Base-by-base conservation (phyloP, 2,113 vertebrate species). In the Montifringilla adamsi region DNA sequence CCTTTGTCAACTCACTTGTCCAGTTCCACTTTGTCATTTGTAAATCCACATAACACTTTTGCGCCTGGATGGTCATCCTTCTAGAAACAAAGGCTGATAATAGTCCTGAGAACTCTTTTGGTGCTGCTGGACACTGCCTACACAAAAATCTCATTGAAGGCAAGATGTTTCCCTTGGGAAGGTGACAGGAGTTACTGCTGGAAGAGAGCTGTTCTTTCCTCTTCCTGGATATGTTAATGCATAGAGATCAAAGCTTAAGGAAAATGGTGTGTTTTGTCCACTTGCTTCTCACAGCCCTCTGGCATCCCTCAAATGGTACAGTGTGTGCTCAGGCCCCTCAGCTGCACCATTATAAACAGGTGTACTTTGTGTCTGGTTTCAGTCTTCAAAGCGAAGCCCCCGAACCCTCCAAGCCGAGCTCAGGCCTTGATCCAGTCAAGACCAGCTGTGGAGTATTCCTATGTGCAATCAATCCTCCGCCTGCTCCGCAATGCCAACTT, bases 301-400 rank as follows among this genome's bases (percentile, higher is more conserved):
- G 39, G 35, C 2, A 3, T 73, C 46, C 30, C 27, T 69, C 15
- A 66, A 33, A 33, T 44, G 24, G 5, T 2, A 18, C 46, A 47
- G 14, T 9, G 8, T 53, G 12, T 84, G 39, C 84, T 73, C 50
- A 55, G 46, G 26, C 26, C 67, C 43, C 28, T 41, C 43, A 46
- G 1, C 10, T 43, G 26, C 28, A 16, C 19, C 66, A 30, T 58
- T 64, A 89, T 37, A 84, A 82, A 91, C n/a, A 47, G 13, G 5
- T 86, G 33, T 83, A 43, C 44, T 94, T 84, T 97, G 49, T 97
- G 27, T 95, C 88, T 95, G 46, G 62, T 96, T 97, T 88, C 91
- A 99, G 99, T 99, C 13, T 99, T 99, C 96, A 98, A 98, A 97
- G 99, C 99, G 87, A 98, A 97, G 94, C 99, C 99, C 8, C 97